phyloP scores from a whole-genome alignment of 2,113 vertebrate species.

The Rhea pennata region DNA sequence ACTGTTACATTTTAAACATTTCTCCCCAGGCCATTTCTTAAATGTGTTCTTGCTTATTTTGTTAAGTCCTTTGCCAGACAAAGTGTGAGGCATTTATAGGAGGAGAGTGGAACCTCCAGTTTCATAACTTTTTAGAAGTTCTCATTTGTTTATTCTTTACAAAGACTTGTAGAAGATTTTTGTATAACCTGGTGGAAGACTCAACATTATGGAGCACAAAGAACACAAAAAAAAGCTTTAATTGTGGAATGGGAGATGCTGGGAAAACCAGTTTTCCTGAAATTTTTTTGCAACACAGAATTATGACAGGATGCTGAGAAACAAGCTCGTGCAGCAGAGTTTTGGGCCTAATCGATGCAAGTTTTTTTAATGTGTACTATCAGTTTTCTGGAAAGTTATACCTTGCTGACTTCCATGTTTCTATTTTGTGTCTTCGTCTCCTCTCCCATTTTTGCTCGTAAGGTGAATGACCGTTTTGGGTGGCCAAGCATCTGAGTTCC shows the following conservation, averaged over 20 bases:
- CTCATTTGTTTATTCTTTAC: not conserved
- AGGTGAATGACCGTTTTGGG: not conserved
- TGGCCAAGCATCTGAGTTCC: not conserved
- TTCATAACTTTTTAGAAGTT: not conserved
- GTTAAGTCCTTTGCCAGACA: not conserved
- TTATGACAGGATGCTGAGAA: not conserved
- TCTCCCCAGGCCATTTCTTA: not conserved
- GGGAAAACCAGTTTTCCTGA: not conserved
- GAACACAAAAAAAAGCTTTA: not conserved
- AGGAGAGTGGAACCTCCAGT: not conserved
- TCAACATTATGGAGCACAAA: not conserved
- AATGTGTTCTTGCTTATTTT: not conserved
- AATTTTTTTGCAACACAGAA: not conserved
- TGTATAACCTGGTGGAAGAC: not conserved
- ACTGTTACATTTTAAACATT: not conserved
- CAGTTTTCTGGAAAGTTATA: not conserved
- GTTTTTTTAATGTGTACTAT: not conserved
- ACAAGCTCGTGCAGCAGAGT: not conserved
- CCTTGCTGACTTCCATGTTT: not conserved
- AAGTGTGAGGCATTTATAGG: not conserved
- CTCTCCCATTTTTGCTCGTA: constrained; percentile 14
- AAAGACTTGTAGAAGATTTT: not conserved
- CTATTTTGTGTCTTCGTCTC: not conserved
- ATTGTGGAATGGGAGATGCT: not conserved
- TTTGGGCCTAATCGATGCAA: not conserved